Evolutionary conservation across 2,113 vertebrate species (phyloP).

Genomic region (Ranitomeya imitator): DNA sequence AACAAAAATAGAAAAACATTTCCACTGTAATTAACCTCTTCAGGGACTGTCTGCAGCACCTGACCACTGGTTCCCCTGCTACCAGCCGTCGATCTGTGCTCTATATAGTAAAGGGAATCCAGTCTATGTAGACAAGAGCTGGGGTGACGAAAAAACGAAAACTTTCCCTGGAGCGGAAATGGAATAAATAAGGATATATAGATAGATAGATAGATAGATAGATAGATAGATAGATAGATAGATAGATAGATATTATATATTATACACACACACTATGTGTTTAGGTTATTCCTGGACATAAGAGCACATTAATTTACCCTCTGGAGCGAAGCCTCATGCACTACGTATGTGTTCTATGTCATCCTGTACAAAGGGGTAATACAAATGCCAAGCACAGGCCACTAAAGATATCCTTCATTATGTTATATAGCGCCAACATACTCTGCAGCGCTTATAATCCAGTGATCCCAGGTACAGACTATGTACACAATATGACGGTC

Average conservation of each 20-base stretch:
- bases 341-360: conserved; percentile 50
- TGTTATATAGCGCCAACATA: not conserved
- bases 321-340: conserved; percentile 55
- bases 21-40: conserved; percentile 22
- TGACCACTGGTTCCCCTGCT: not conserved
- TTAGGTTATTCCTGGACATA: not conserved
- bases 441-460: too few species aligned
- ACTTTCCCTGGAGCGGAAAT: not conserved
- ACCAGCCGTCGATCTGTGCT: not conserved
- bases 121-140: not conserved
- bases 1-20: conserved; percentile 19
- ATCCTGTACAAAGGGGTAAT: conserved; percentile 71
- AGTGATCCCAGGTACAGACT: not conserved
- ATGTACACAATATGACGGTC: not conserved
- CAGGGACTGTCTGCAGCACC: not conserved
- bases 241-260: too few species aligned
- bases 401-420: conserved; percentile 49
- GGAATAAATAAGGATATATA: conserved; percentile 25
- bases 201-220: too few species aligned
- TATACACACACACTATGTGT: too few species aligned
- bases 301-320: conserved; percentile 60
- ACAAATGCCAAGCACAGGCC: conserved; percentile 70
- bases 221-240: too few species aligned
- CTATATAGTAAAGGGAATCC: not conserved
- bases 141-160: not conserved